Percentiles rank a stretch among this genome's conserved stretches.
Evolutionary conservation across 1,140 invertebrate species (phyloP).

Genomic region (Holotrichia oblita): DNA sequence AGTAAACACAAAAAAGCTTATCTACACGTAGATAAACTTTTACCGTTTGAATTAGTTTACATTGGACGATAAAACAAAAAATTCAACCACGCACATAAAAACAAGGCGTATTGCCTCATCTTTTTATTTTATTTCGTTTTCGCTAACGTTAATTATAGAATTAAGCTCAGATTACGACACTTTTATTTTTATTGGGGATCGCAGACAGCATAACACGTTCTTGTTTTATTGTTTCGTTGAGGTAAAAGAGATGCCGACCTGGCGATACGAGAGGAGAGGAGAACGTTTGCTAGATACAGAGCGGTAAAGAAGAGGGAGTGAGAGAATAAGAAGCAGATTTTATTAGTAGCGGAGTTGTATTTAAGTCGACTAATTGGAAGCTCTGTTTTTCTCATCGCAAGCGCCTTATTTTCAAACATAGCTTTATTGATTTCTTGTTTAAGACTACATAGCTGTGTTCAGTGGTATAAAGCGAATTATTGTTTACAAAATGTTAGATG

Average conservation of each 20-base stretch:
- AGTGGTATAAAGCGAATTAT: too few species aligned
- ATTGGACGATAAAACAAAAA: constrained; percentile 5
- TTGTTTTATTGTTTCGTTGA: constrained; percentile 35
- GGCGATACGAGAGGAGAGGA: neutral
- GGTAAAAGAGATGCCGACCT: constrained; percentile 20
- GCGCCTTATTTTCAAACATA: constrained; percentile 17
- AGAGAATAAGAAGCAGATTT: neutral
- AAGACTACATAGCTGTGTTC: neutral
- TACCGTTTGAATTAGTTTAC: neutral
- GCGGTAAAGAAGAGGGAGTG: neutral
- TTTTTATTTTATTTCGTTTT: constrained; percentile 32
- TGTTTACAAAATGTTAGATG: too few species aligned
- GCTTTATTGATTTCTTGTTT: constrained; percentile 11
- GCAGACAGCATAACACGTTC: constrained; percentile 31
- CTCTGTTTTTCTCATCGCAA: constrained; percentile 25
- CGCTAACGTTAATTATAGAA: constrained; percentile 28
- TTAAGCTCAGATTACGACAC: constrained; percentile 32
- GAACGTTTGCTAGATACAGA: neutral
- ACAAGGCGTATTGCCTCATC: constrained; percentile 18
- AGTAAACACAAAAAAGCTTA: neutral
- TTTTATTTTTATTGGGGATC: constrained; percentile 30
- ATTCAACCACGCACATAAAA: constrained; percentile 21
- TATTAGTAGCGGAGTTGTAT: constrained; percentile 6
- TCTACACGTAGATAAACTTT: neutral
- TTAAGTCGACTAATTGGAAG: constrained; percentile 24